Evolutionary conservation across 2,888 invertebrate genomes (phyloP), one percentile per base, ranked within the genome.

Genomic region (Subacronicta megacephala): DNA sequence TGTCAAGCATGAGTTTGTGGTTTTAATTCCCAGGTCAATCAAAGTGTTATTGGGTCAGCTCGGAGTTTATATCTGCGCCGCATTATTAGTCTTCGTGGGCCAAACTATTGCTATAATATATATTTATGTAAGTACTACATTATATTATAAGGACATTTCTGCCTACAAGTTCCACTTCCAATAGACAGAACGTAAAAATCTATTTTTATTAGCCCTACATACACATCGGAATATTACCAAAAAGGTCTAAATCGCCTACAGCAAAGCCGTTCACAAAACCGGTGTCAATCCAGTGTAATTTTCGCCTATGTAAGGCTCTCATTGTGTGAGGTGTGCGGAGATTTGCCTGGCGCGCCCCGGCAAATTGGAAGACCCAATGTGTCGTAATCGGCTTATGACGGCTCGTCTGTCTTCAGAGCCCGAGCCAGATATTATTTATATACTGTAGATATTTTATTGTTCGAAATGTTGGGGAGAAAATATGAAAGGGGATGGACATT

Each of bases 331-430:
- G 87, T 84, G 88, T 63, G 81, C 85, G 81, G 81, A 87, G 89
- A 89, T 89, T 89, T 87, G 83, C 82, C 75, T 79, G 79, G 80
- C 85, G 87, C 87, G 88, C 88, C 81, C 77, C 77, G 77, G 81
- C 84, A 88, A 90, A 89, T 89, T 90, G 89, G 86, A 83, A 82
- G 85, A 82, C 80, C 79, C 62, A 68, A 72, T 69, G 77, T 50
- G 44, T 52, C 46, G 81, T 89, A 90, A 90, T 85, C 90, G 82
- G 89, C 89, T 90, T 90, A 90, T 69, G 76, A 70, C 77, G 75
- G 75, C 53, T 67, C 60, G 51, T 66, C 44, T 38, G 55, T 31
- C 40, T 29, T 12, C 18, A 16, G 18, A 17, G n/a, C 9, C 35
- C 18, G 29, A 33, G 13, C 55, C 52, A 51, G 56, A 62, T 75